These are phyloP conservation scores for Pandemis heparana DNA, from an alignment of 2,888 invertebrate species.

Conservation along the genomic window DNA sequence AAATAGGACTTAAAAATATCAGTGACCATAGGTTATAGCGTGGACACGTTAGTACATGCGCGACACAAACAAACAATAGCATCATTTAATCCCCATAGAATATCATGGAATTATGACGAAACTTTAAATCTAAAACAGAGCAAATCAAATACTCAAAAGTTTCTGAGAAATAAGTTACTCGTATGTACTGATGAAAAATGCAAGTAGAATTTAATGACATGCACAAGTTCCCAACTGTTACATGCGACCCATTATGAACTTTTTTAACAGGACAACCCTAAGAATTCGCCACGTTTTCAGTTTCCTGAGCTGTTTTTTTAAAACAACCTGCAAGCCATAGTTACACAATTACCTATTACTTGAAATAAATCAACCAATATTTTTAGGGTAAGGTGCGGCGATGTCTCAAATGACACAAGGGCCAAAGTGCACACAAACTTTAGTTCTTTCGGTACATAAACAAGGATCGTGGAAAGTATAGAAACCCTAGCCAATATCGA, in stretches of 20 bases:
- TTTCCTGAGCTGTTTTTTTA: not conserved
- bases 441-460: too few relatives aligned
- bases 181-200: not conserved
- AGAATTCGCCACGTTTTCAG: not conserved
- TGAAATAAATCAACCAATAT: not conserved
- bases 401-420: too few relatives aligned
- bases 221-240: not conserved
- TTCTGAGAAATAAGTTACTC: conserved; percentile 9
- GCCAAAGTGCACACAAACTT: too few relatives aligned
- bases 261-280: not conserved
- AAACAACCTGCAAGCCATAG: conserved; percentile 3
- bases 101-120: too few relatives aligned
- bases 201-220: not conserved
- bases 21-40: conserved; percentile 53
- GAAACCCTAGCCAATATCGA: too few relatives aligned
- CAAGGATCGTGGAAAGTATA: too few relatives aligned
- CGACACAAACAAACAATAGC: conserved; percentile 36
- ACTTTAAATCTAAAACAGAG: not conserved
- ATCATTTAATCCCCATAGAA: not conserved
- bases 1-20: not conserved
- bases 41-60: conserved; percentile 46
- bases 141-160: not conserved
- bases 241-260: not conserved
- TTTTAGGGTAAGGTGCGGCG: not conserved
- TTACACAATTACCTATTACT: not conserved